Evolutionary conservation across 1,140 invertebrate genomes (phyloP), one percentile per base, ranked within the genome.

Genomic region (Drosophila sucinea): DNA sequence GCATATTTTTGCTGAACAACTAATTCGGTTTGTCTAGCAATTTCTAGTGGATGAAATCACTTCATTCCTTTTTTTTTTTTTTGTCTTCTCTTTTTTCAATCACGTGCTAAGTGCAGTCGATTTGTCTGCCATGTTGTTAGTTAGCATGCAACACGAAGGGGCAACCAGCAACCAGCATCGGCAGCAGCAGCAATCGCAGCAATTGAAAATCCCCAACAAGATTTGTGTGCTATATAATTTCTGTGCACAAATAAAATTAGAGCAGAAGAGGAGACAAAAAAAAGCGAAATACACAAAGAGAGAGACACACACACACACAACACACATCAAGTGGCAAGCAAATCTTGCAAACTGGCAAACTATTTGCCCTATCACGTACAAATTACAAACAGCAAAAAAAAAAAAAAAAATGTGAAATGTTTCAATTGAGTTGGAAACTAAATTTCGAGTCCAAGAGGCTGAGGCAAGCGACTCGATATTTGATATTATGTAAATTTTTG

Each of bases 301-400:
- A 3, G 23, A 47, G 17, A 47, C 35, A 38, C 32, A 33, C 32
- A 33, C 32, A 33, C 32, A 33, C 32, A 33, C 2, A 27, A n/a
- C 23, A 51, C 44, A 51, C 44, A 51, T 51, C 44, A 51, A 51
- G 44, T 51, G 44, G 35, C 10, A 11, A 17, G 44, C 23, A 51
- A 3, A 47, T 25, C 44, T 47, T n/a, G 23, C 23, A 79, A 78
- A 86, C 83, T 82, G 71, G 77, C 83, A 87, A 77, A 82, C 83
- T 83, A 87, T 83, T 87, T 87, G 83, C 83, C 83, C 83, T 87
- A 87, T 87, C 83, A 87, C 83, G 83, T 87, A 87, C 83, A 87
- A 89, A 87, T 87, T 87, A 87, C 35, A 38, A 38, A 38, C 17
- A 38, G 8, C 8, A 11, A 38, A 38, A 11, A 38, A 38, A 38